Evolutionary conservation across 2,888 invertebrate genomes (phyloP), one percentile per base, ranked within the genome.

Genomic region (Ecliptopera silaceata): DNA sequence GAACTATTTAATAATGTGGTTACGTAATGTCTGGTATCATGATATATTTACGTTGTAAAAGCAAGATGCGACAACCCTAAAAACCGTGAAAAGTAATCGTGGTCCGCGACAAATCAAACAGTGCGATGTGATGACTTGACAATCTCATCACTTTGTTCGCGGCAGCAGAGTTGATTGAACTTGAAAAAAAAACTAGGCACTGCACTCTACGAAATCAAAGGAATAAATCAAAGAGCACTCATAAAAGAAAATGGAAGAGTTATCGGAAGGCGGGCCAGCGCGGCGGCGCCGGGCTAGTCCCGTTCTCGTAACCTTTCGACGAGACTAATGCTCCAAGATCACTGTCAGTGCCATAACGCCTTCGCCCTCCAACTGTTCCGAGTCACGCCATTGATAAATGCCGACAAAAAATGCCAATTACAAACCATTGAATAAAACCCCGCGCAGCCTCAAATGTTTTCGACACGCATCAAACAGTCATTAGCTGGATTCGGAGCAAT

Each of bases 331-430:
- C 66, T 63, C 64, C 70, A 74, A 77, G 74, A 78, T 80, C 78
- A 78, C 72, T 76, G 79, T 72, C 78, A 79, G 70, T 65, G 66
- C 70, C 68, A 70, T 71, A 74, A 76, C 67, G 71, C 69, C 69
- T 70, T 69, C 67, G 71, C 69, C 69, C 70, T 69, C 55, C 26
- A 56, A 49, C 47, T 44, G 41, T 26, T 20, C 29, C 44, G 32
- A 65, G 56, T 65, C 69, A 62, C 64, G 69, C 68, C 68, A 72
- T 65, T 75, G 73, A 79, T 77, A 75, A 73, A 81, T 77, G 71
- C 66, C 66, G 58, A 76, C 73, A 81, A 80, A 79, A 56, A 84
- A 78, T 69, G 65, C 66, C 79, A 83, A 84, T 82, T 82, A 82
- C 71, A 79, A n/a, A 79, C 77, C 79, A 79, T 82, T 78, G 80